Evolutionary conservation across 2,888 invertebrate genomes (phyloP).

Genomic region (Steinernema carpocapsae): DNA sequence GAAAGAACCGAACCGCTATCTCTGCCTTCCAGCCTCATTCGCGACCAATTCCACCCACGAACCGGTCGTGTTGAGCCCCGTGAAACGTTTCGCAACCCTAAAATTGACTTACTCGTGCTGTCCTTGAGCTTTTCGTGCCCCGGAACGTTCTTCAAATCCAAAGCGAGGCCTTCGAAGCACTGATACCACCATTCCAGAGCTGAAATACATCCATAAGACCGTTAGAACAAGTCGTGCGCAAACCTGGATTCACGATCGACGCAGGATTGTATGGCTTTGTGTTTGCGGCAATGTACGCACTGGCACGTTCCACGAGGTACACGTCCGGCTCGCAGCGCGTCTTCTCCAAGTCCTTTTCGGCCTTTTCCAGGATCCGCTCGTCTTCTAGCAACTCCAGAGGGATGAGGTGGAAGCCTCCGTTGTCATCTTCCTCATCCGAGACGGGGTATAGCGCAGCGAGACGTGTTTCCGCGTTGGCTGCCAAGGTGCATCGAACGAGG

Average conservation of each 20-base stretch:
- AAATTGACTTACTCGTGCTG: neutral
- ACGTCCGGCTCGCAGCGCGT: neutral
- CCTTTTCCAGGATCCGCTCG: neutral
- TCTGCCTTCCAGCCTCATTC: neutral
- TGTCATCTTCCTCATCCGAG: neutral
- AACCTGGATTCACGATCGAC: neutral
- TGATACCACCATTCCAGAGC: neutral
- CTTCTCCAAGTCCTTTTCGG: neutral
- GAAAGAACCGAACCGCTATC: too few species aligned
- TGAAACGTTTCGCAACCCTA: neutral
- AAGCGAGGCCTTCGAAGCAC: neutral
- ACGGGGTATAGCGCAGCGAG: neutral
- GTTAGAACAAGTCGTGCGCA: neutral
- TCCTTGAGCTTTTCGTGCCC: neutral
- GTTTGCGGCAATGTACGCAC: neutral
- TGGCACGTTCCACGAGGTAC: neutral
- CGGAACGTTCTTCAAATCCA: neutral
- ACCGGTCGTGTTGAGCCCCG: neutral
- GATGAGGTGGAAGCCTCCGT: slow-evolving; percentile 4
- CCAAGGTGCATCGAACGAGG: neutral
- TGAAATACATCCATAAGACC: neutral
- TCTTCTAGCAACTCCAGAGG: neutral
- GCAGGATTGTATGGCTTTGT: neutral
- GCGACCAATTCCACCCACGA: neutral
- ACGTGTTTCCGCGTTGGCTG: neutral